Evolutionary conservation across 2,797 vertebrate genomes (phyloP).

Genomic region (Loris lydekkerianus): DNA sequence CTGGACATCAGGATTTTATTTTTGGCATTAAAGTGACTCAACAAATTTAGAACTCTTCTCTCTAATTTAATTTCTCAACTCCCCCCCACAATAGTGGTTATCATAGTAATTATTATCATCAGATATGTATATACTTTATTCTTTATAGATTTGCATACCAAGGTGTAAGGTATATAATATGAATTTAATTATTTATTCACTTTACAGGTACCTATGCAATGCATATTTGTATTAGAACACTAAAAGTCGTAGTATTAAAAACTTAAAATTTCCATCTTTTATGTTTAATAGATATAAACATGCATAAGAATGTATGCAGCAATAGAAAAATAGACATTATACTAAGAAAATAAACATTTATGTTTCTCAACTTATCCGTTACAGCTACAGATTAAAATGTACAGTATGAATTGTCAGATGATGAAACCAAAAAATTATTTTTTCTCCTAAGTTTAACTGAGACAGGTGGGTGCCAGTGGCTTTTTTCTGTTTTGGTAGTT

Average conservation of each 20-base stretch:
- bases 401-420: background rate
- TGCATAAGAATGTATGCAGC: background rate
- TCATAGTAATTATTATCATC: background rate
- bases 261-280: background rate
- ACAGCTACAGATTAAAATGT: background rate
- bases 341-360: background rate
- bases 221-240: background rate
- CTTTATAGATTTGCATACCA: background rate
- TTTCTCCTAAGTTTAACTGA: background rate
- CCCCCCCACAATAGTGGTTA: background rate
- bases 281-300: background rate
- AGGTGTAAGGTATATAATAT: background rate
- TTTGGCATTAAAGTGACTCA: constrained; percentile 13
- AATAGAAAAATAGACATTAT: constrained; percentile 20
- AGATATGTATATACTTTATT: background rate
- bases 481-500: background rate
- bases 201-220: background rate
- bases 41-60: constrained; percentile 20
- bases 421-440: background rate
- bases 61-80: background rate
- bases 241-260: background rate
- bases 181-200: background rate
- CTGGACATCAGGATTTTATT: constrained; percentile 38
- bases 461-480: background rate
- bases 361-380: background rate